These are phyloP conservation scores for Megaceryle torquata DNA, from an alignment of 2,113 vertebrate genomes.

Conservation along the genomic window DNA sequence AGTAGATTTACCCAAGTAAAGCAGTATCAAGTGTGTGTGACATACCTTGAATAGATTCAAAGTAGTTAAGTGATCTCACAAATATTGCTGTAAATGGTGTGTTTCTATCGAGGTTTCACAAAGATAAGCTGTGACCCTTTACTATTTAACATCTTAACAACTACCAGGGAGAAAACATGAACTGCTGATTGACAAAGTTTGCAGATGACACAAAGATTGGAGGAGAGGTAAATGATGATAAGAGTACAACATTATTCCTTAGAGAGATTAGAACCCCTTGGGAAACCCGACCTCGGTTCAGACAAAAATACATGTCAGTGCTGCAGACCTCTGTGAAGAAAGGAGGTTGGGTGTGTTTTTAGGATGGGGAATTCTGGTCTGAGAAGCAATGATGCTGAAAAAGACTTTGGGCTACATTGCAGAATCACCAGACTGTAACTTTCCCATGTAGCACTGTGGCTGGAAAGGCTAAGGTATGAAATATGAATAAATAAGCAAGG, in stretches of 20 bases:
- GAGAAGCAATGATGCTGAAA: background rate
- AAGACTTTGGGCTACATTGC: background rate
- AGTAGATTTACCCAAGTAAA: background rate
- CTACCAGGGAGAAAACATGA: background rate
- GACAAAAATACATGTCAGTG: background rate
- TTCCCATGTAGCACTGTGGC: background rate
- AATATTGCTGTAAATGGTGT: constrained; percentile 7
- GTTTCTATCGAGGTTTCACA: background rate
- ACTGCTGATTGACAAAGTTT: constrained; percentile 45
- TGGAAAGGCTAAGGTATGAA: background rate
- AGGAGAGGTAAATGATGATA: constrained; percentile 5
- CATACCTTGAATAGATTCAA: background rate
- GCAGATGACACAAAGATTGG: constrained; percentile 28
- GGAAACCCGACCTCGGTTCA: background rate
- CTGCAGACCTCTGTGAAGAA: background rate
- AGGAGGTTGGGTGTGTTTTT: background rate
- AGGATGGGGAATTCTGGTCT: background rate
- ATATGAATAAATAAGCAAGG: background rate
- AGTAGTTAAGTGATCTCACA: constrained; percentile 5
- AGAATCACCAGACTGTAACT: background rate
- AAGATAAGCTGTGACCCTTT: constrained; percentile 29
- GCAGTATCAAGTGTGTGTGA: background rate
- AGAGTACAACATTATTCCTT: background rate
- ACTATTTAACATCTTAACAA: constrained; percentile 36
- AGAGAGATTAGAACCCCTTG: constrained; percentile 17